Percentiles rank a stretch among this genome's conserved stretches.
Conservation (phyloP, 2,113 vertebrate species). For the Sula dactylatra region DNA sequence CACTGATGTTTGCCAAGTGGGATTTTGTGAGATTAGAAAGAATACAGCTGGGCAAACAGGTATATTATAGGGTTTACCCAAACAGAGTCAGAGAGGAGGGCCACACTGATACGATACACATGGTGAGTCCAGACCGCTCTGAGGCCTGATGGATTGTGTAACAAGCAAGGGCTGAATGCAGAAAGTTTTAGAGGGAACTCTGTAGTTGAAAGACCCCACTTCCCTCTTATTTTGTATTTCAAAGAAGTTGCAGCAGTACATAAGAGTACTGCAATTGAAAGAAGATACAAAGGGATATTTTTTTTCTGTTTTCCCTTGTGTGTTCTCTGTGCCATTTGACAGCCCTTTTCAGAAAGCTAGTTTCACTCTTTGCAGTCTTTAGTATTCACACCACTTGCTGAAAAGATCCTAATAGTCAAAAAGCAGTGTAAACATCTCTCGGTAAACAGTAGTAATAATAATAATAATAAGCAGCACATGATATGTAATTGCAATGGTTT, state of each 20-base stretch:
- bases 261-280: not conserved
- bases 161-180: not conserved
- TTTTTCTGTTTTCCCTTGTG: not conserved
- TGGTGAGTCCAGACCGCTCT: not conserved
- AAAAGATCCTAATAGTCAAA: not conserved
- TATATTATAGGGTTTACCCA: constrained; percentile 17
- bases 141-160: not conserved
- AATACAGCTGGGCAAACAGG: constrained; percentile 45
- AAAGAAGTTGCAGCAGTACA: not conserved
- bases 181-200: not conserved
- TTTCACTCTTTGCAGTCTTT: not conserved
- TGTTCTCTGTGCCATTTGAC: not conserved
- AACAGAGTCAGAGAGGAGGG: not conserved
- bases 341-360: not conserved
- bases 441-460: not conserved
- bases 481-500: not conserved
- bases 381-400: not conserved
- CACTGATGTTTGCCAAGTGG: constrained; percentile 49
- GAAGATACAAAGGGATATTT: not conserved
- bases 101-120: not conserved
- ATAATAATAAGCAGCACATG: not conserved
- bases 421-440: not conserved
- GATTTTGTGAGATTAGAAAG: constrained; percentile 63
- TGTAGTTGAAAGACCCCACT: not conserved
- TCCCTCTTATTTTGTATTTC: not conserved